A percentile compares a stretch with the other conserved stretches of the same genome.
Evolutionary conservation across 2,113 vertebrate genomes (phyloP).

Genomic region (Nasalis larvatus): DNA sequence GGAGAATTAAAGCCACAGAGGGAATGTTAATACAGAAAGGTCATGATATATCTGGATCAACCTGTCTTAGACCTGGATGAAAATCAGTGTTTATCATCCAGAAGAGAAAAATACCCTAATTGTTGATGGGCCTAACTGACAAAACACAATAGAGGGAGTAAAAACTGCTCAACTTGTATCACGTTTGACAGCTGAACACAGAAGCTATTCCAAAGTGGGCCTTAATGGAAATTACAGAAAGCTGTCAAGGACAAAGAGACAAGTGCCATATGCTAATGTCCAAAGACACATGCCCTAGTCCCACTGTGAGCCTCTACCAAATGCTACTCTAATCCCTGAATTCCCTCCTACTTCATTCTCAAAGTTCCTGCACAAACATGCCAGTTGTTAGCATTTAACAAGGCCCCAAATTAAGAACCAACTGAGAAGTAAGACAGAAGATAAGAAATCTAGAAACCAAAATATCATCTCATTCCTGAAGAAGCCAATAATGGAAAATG

Average conservation of each 20-base stretch:
- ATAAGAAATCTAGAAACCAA: not conserved
- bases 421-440: not conserved
- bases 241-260: not conserved
- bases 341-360: not conserved
- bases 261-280: not conserved
- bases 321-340: not conserved
- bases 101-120: not conserved
- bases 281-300: not conserved
- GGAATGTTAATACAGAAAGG: not conserved
- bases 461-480: too few relatives aligned
- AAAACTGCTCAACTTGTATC: not conserved
- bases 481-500: not conserved
- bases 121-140: not conserved
- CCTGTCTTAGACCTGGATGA: not conserved
- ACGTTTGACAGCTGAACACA: not conserved
- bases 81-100: not conserved
- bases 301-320: not conserved
- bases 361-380: not conserved
- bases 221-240: not conserved
- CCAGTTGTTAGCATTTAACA: too few relatives aligned
- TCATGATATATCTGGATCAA: not conserved
- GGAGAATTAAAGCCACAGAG: not conserved
- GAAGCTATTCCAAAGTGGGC: not conserved
- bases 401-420: not conserved
- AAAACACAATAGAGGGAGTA: not conserved